Evolutionary conservation across 2,888 invertebrate species (phyloP).

Genomic region (Macrosiphum euphorbiae): DNA sequence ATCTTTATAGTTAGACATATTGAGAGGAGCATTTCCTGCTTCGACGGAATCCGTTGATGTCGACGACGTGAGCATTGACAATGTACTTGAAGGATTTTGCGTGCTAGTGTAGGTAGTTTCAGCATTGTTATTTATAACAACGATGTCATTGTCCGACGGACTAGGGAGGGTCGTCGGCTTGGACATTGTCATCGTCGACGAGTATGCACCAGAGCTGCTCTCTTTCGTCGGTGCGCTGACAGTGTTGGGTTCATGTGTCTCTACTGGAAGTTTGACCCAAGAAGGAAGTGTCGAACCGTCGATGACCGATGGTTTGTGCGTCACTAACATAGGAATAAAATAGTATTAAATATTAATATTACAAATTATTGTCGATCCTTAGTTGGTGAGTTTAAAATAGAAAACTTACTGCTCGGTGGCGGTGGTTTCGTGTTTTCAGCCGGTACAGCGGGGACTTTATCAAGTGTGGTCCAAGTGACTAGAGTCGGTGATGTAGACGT

Average conservation of each 20-base stretch:
- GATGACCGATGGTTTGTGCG: conserved; percentile 2
- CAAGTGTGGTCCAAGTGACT: conserved; percentile 73
- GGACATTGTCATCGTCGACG: not conserved
- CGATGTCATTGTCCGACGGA: conserved; percentile 64
- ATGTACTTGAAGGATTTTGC: conserved; percentile 68
- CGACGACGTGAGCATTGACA: conserved; percentile 66
- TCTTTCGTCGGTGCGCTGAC: conserved; percentile 16
- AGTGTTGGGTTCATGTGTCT: conserved; percentile 53
- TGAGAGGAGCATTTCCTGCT: conserved; percentile 70
- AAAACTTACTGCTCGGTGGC: conserved; percentile 21
- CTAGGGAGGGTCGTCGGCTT: conserved; percentile 18
- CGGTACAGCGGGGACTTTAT: conserved; percentile 69
- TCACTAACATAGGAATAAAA: not conserved
- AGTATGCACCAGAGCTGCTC: conserved; percentile 1
- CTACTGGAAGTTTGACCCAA: conserved; percentile 56
- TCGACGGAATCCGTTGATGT: conserved; percentile 68
- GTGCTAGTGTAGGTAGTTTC: conserved; percentile 66
- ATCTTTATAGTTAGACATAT: conserved; percentile 77
- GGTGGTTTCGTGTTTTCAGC: conserved; percentile 65
- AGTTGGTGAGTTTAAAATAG: not conserved
- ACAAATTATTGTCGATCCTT: not conserved
- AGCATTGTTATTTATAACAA: conserved; percentile 66
- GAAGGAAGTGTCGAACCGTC: conserved; percentile 46
- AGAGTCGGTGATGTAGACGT: conserved; percentile 70
- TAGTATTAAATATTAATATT: not conserved